A percentile compares a stretch with the other conserved stretches of the same genome.
These are phyloP conservation scores for Nymphalis polychloros DNA, from an alignment of 2,888 invertebrate species.

Conservation along the genomic window DNA sequence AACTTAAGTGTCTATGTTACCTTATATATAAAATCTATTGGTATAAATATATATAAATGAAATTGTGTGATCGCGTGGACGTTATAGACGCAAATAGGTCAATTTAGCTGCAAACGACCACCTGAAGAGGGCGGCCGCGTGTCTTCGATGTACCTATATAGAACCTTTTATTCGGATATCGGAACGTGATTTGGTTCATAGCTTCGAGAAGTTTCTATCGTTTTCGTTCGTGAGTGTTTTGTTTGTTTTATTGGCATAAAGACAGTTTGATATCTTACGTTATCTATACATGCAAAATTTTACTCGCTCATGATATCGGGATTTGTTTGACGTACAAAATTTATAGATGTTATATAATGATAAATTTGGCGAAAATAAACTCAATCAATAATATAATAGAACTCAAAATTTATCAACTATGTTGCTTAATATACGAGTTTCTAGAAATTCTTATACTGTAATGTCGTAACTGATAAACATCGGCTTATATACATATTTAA, in stretches of 20 bases:
- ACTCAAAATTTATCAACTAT: too few species aligned
- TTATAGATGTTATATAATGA: too few species aligned
- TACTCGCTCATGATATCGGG: too few species aligned
- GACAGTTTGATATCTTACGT: background rate
- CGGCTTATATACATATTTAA: too few species aligned
- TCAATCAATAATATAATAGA: too few species aligned
- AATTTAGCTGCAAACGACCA: background rate
- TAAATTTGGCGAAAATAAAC: too few species aligned
- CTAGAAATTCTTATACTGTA: too few species aligned
- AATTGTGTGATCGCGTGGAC: slow-evolving; percentile 8
- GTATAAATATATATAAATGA: background rate
- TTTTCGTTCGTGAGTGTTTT: background rate
- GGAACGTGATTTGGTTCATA: background rate
- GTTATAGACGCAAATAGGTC: background rate
- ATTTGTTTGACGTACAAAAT: too few species aligned
- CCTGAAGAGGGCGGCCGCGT: background rate
- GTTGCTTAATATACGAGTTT: too few species aligned
- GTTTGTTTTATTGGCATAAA: background rate
- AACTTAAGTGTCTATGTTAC: background rate
- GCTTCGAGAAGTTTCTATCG: background rate
- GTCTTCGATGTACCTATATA: background rate
- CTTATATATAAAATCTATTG: background rate
- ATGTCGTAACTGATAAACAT: too few species aligned
- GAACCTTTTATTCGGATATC: background rate
- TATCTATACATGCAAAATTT: too few species aligned